phyloP scores from a whole-genome alignment of 2,888 invertebrate genomes.

The Ophioninae sp. region DNA sequence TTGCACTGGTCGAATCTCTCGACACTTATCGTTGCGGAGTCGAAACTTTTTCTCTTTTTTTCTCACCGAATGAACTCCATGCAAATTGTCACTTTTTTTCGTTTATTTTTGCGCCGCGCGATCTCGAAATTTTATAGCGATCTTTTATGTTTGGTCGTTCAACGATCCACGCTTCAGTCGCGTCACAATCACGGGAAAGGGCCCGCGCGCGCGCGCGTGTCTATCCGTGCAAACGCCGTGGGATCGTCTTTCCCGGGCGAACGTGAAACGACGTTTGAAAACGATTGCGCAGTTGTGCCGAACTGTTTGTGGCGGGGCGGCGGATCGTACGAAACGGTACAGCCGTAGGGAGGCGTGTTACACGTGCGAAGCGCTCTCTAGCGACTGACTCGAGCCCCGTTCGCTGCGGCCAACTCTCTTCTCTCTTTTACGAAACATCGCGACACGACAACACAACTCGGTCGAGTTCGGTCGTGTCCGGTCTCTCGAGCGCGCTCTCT shows the following conservation, averaged over 20 bases:
- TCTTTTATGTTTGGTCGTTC: not conserved
- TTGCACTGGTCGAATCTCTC: constrained; percentile 11
- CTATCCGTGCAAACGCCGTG: not conserved
- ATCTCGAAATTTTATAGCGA: not conserved
- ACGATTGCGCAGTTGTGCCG: constrained; percentile 72
- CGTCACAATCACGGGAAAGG: constrained; percentile 11
- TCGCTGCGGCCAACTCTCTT: constrained; percentile 67
- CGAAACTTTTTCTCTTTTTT: constrained; percentile 10
- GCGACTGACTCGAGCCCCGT: constrained; percentile 73
- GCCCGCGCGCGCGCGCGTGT: not conserved
- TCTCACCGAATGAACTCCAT: constrained; percentile 13
- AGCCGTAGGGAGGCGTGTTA: constrained; percentile 70
- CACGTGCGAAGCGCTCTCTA: constrained; percentile 76
- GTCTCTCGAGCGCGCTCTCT: constrained; percentile 50
- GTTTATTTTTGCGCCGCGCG: not conserved
- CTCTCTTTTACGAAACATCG: constrained; percentile 7
- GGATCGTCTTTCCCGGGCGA: constrained; percentile 60
- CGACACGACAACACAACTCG: constrained; percentile 27
- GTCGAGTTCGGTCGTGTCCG: constrained; percentile 47
- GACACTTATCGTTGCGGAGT: constrained; percentile 34
- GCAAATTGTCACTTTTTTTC: not conserved
- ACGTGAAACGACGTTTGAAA: constrained; percentile 66
- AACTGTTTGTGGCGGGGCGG: constrained; percentile 43
- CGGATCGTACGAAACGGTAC: constrained; percentile 52
- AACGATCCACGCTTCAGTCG: not conserved